Evolutionary conservation across 2,888 invertebrate species (phyloP).

Genomic region (Cataglyphis altisquamis): DNA sequence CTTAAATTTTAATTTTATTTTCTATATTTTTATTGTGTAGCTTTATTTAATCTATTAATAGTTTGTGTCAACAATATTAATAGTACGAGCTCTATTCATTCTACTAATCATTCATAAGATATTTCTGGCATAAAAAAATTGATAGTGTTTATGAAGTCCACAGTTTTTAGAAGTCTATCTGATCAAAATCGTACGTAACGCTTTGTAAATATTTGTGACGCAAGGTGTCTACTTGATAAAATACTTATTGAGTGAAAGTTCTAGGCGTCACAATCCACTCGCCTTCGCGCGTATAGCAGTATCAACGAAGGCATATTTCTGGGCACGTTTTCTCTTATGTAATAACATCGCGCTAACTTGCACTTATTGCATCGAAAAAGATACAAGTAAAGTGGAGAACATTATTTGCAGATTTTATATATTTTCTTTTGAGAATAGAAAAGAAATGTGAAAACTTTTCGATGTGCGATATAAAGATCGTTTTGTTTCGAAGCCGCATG

Average conservation of each 20-base stretch:
- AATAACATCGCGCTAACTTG: slow-evolving; percentile 51
- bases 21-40: background rate
- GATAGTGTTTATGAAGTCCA: background rate
- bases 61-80: background rate
- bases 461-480: background rate
- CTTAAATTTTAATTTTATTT: background rate
- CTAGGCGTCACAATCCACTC: slow-evolving; percentile 50
- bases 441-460: background rate
- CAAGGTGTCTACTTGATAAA: slow-evolving; percentile 60
- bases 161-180: background rate
- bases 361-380: slow-evolving; percentile 41
- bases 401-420: slow-evolving; percentile 48
- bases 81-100: background rate
- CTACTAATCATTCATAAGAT: background rate
- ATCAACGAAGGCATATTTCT: slow-evolving; percentile 62
- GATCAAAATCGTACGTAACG: slow-evolving; percentile 42
- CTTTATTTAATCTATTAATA: background rate
- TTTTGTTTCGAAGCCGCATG: background rate
- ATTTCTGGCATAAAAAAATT: background rate
- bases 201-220: slow-evolving; percentile 71
- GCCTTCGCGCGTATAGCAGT: slow-evolving; percentile 3
- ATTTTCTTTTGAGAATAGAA: slow-evolving; percentile 19
- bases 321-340: slow-evolving; percentile 60
- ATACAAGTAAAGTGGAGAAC: slow-evolving; percentile 15
- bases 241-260: slow-evolving; percentile 69